Evolutionary conservation across 23 tunicate species (phyloP).

Genomic region (Styela clava): DNA sequence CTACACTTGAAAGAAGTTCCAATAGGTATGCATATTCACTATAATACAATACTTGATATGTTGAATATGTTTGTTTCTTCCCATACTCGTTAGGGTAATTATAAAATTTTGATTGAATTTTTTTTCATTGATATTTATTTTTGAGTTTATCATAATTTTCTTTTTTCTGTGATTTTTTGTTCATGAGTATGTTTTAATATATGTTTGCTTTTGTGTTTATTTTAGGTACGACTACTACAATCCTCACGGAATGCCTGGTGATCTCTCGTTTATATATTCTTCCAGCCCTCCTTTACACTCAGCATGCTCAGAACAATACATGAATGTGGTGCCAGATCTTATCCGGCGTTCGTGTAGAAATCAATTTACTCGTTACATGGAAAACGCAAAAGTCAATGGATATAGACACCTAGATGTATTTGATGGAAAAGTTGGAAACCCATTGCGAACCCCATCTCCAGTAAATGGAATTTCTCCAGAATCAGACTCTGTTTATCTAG

Average conservation of each 20-base stretch:
- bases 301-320: background rate
- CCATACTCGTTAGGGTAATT: too few relatives aligned
- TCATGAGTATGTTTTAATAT: too few relatives aligned
- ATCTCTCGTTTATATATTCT: slow-evolving; percentile 42
- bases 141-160: too few relatives aligned
- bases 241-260: slow-evolving; percentile 38
- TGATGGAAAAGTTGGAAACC: background rate
- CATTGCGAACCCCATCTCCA: background rate
- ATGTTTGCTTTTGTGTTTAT: background rate
- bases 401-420: background rate
- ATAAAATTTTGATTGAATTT: too few relatives aligned
- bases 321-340: background rate
- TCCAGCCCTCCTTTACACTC: slow-evolving; percentile 56
- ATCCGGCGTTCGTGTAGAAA: background rate
- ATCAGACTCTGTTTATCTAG: background rate
- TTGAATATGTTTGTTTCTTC: too few relatives aligned
- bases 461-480: background rate
- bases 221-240: background rate
- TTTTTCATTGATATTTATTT: too few relatives aligned
- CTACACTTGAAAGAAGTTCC: background rate
- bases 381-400: background rate
- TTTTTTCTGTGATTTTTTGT: too few relatives aligned
- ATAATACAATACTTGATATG: too few relatives aligned
- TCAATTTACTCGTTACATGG: background rate
- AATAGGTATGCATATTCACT: background rate